These are phyloP conservation scores for Drosophila monieri DNA, from an alignment of 2,888 invertebrate species.

Conservation along the genomic window DNA sequence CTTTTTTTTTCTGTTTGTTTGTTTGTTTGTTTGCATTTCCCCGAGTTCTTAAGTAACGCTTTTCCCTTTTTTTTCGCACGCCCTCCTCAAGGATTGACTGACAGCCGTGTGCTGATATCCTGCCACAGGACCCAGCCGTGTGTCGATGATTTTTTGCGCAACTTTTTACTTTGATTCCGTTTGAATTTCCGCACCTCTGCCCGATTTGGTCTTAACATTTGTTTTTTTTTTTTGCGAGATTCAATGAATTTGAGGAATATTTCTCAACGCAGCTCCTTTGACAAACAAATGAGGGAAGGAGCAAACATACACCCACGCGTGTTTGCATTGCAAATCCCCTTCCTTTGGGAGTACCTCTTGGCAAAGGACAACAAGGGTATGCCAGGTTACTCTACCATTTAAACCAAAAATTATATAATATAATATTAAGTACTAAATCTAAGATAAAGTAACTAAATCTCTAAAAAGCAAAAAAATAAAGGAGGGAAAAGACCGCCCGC, in stretches of 20 bases:
- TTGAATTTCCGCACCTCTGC: constrained; percentile 60
- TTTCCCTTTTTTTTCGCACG: constrained; percentile 11
- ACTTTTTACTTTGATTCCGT: constrained; percentile 69
- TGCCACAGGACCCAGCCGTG: constrained; percentile 4
- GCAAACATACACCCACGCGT: constrained; percentile 33
- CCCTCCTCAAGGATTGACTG: constrained; percentile 47
- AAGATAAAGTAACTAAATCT: neutral
- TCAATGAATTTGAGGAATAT: constrained; percentile 71
- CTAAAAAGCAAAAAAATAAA: neutral
- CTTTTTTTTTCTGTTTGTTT: neutral
- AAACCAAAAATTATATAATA: too few relatives aligned
- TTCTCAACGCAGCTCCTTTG: constrained; percentile 59
- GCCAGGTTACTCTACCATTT: neutral
- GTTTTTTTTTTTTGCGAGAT: constrained; percentile 34
- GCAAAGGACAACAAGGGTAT: neutral
- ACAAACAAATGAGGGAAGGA: constrained; percentile 49
- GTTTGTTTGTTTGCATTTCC: constrained; percentile 25
- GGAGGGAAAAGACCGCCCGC: neutral
- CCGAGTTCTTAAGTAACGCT: constrained; percentile 26
- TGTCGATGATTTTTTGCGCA: constrained; percentile 44
- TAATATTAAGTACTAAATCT: neutral
- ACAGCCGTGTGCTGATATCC: constrained; percentile 52
- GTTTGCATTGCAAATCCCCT: constrained; percentile 75
- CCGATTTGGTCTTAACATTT: neutral
- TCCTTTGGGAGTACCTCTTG: neutral